Base-by-base conservation (phyloP, 2,888 invertebrate genomes). In the Drosophila pseudotakahashii region DNA sequence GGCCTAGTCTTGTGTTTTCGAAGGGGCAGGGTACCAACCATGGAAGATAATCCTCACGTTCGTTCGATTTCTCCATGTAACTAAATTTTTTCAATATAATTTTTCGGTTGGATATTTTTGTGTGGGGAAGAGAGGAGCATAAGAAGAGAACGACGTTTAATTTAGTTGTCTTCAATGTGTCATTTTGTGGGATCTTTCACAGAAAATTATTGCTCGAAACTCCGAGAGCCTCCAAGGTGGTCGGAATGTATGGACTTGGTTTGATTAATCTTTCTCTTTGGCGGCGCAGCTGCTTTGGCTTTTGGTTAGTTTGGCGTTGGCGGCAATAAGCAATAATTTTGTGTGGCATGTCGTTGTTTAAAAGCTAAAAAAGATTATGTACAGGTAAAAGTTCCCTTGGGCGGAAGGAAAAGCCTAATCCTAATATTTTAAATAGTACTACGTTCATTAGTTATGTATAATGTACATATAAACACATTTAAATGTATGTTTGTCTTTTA, bases 41-140 rank as follows among this genome's bases (percentile, higher is more conserved):
- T 94, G 95, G 95, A 93, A 95, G 94, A 94, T 94, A 95, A 93
- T 95, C 95, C 94, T 95, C 91, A 79, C 91, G 91, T 81, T 95
- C 95, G 93, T 94, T 94, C 87, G 93, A 92, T 93, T 95, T 95
- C 94, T 95, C 95, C 95, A 95, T 94, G 94, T 94, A 95, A 95
- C 95, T 95, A 81, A 64, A 72, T 64, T 48, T 50, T 69, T 47
- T 71, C 13, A 53, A 50, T 37, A 64, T 30, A 13, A 16, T 57
- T 69, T 55, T 47, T 70, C 61, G 37, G 39, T 77, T 60, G 41
- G 62, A 60, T n/a, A 23, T 54, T 67, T 59, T 64, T 47, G 14
- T 47, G 50, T 60, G 54, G 50, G 60, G 30, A 60, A 85, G 81
- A 82, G 69, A 81, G 80, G 77, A 87, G 26, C 74, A 84, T 68